A percentile compares a stretch with the other conserved stretches of the same genome.
phyloP scores from a whole-genome alignment of 53 echinoderm and acorn worm genomes.

The Mesocentrotus franciscanus region DNA sequence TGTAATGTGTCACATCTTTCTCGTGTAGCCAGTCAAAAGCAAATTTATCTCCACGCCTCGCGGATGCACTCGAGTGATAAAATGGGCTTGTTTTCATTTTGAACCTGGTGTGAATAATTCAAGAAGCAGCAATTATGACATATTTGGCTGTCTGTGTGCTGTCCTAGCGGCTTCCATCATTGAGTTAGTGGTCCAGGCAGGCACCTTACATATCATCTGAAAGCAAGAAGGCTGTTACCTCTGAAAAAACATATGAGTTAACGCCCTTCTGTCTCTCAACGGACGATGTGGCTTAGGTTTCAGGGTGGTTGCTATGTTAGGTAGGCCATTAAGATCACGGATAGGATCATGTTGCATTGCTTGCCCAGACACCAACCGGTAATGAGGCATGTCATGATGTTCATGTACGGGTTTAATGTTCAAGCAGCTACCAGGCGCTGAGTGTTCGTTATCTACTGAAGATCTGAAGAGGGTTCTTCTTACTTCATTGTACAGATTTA shows the following conservation, averaged over 20 bases:
- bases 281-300: not conserved
- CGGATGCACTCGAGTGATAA: not conserved
- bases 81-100: not conserved
- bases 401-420: not conserved
- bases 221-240: not conserved
- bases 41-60: slow-evolving; percentile 7
- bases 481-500: not conserved
- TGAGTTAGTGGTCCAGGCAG: slow-evolving; percentile 26
- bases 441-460: not conserved
- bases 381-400: not conserved
- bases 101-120: not conserved
- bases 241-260: not conserved
- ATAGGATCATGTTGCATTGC: not conserved
- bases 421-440: not conserved
- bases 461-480: not conserved
- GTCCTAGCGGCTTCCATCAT: not conserved
- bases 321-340: not conserved
- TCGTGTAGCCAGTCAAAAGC: slow-evolving; percentile 7
- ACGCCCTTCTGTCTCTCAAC: not conserved
- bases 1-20: slow-evolving; percentile 1
- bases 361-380: not conserved
- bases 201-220: not conserved
- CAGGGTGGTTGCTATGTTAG: not conserved
- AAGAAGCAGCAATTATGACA: slow-evolving; percentile 44
- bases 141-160: slow-evolving; percentile 19